Evolutionary conservation across 37 sponge, comb jelly and placozoan species (phyloP).

Genomic region (Hormiphora californensis): DNA sequence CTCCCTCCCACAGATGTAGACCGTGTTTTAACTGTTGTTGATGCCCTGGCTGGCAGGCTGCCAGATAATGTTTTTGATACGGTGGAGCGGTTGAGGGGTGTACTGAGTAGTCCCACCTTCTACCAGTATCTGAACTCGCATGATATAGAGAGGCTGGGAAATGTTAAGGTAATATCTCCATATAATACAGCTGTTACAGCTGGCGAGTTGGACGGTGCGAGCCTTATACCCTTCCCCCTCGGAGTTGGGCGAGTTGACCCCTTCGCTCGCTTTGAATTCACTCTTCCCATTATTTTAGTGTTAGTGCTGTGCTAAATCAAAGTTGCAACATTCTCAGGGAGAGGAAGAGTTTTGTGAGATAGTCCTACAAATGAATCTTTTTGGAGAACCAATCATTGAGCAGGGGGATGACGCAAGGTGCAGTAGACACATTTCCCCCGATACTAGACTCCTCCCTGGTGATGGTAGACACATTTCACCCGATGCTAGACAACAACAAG

Average conservation of each 20-base stretch:
- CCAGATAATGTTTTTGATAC: background rate
- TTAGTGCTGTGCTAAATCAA: background rate
- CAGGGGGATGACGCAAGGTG: background rate
- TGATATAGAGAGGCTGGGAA: background rate
- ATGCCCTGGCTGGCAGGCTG: background rate
- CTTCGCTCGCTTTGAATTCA: too few species aligned
- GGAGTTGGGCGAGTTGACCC: too few species aligned
- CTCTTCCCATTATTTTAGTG: background rate
- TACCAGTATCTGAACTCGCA: conserved; percentile 25
- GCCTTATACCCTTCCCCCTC: too few species aligned
- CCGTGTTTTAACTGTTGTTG: background rate
- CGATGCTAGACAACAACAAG: too few species aligned
- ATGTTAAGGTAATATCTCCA: background rate
- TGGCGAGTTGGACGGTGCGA: too few species aligned
- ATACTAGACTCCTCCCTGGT: too few species aligned
- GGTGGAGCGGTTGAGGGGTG: background rate
- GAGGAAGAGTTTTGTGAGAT: background rate
- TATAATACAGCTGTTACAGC: too few species aligned
- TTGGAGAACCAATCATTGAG: background rate
- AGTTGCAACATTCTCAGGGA: background rate
- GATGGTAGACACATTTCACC: too few species aligned
- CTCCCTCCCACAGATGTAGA: conserved; percentile 40
- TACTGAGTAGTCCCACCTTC: conserved; percentile 1
- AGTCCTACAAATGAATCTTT: background rate
- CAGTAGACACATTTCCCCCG: background rate